Evolutionary conservation across 2,113 vertebrate genomes (phyloP).

Genomic region (Gasterosteus nipponicus): DNA sequence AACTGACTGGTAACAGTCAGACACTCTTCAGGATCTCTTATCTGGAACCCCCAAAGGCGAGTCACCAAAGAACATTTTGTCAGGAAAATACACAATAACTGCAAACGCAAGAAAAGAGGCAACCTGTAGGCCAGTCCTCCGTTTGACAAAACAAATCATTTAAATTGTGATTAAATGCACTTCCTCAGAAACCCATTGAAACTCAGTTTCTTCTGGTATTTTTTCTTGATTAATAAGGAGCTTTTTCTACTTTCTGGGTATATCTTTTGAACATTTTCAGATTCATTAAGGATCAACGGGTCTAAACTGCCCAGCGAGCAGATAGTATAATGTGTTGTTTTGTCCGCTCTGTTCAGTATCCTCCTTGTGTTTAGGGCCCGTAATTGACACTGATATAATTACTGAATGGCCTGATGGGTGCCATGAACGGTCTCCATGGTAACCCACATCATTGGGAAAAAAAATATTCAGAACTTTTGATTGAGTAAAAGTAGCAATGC

Average conservation of each 20-base stretch:
- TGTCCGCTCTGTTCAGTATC: constrained; percentile 20
- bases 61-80: too few relatives aligned
- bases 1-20: too few relatives aligned
- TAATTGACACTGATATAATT: constrained; percentile 37
- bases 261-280: background rate
- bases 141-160: background rate
- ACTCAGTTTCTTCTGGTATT: background rate
- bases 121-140: background rate
- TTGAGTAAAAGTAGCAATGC: background rate
- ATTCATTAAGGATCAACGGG: background rate
- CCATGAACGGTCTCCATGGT: background rate
- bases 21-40: too few relatives aligned
- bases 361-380: constrained; percentile 6
- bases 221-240: background rate
- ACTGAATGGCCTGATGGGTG: constrained; percentile 3
- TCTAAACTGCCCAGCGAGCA: background rate
- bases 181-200: background rate
- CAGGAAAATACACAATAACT: too few relatives aligned
- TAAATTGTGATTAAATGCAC: background rate
- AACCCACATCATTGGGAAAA: background rate
- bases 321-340: background rate
- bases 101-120: too few relatives aligned
- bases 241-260: background rate
- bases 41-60: too few relatives aligned
- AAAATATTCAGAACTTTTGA: background rate